Base-by-base conservation (phyloP, 2,888 invertebrate species). In the Lottia scabra region DNA sequence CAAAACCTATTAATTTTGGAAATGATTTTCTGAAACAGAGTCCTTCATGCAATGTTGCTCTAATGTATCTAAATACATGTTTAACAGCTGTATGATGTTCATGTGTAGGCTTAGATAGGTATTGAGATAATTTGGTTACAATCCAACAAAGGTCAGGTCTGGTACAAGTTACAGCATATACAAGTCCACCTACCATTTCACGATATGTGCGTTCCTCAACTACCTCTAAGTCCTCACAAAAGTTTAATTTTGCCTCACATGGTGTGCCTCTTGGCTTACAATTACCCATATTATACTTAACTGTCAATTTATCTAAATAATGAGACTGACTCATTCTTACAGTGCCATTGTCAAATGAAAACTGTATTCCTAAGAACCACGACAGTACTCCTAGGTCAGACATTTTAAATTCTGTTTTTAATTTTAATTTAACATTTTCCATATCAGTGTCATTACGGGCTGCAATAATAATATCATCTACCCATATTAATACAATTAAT, bases 21-120 rank as follows among this genome's bases (percentile, higher is more conserved):
- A 30, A 30, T 30, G 2, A 30, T 30, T 71, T 71, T 63, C 71
- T 71, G 48, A 27, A 67, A 62, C 16, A 27, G 30, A 68, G 23
- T 19, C 19, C 64, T 26, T 63, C 56, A 63, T 70, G 19, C 5
- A 65, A 23, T 38, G 65, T 43, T 30, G 63, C 63, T 43, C 68
- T 68, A 23, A 72, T n/a, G 38, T 72, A 72, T 38, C 72, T 67
- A 27, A 72, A 27, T 19, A 72, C 72, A 62, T 72, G 72, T 64
- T 68, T 68, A 19, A 63, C 63, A 43, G 72, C 72, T 30, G 27
- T 62, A 67, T 62, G 63, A 30, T 72, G 72, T 30, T 26, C 43
- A 13, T 63, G 44, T 12, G 15, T 23, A n/a, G 72, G 72, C 19
- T 72, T 68, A 23, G 72, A 67, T 19, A 63, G 19, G 68, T 68